Evolutionary conservation across 2,888 invertebrate genomes (phyloP), one percentile per base, ranked within the genome.

Genomic region (Prosapia bicincta): DNA sequence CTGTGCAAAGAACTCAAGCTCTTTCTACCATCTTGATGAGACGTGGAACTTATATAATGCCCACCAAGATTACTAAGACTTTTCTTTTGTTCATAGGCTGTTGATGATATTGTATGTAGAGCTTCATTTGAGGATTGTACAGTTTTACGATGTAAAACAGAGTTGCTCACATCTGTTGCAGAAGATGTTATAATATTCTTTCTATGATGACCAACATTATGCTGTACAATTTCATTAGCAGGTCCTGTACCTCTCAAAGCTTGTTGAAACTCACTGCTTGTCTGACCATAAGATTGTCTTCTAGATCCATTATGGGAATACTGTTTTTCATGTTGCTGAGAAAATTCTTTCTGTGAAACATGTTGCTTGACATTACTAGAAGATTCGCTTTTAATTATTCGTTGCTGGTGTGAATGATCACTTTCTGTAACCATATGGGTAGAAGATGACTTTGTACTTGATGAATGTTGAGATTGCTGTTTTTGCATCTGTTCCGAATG

Each of bases 1-100:
- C 93, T 88, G 83, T 95, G 94, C 83, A 94, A 88, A 1, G 93
- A 91, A 81, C 93, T 94, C 66, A 93, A 88, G 82, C 94, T 94
- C 81, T 91, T 91, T 77, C 94, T 88, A 78, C 88, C 90, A 26
- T 74, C 74, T 65, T 74, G 74, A 26, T 76, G 73, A 23, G 76
- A 76, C 5, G 26, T 23, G 23, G 71, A 43, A 54, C 70, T 67
- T 76, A 90, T 89, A 81, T 89, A 91, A 81, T 91, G 90, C 10
- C 91, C 91, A 80, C 92, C 91, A 0, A 95, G 86, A 83, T 94
- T 94, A 26, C 90, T 90, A 77, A 94, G 92, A 76, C 94, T 94
- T 83, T 93, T 93, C 71, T 93, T 88, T 84, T 93, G 93, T 65
- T 81, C 79, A 26, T 93, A 91, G 23, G 93, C 94, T 0, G 92